These are phyloP conservation scores for Clepsis dumicolana DNA, from an alignment of 2,888 invertebrate species.

Conservation along the genomic window DNA sequence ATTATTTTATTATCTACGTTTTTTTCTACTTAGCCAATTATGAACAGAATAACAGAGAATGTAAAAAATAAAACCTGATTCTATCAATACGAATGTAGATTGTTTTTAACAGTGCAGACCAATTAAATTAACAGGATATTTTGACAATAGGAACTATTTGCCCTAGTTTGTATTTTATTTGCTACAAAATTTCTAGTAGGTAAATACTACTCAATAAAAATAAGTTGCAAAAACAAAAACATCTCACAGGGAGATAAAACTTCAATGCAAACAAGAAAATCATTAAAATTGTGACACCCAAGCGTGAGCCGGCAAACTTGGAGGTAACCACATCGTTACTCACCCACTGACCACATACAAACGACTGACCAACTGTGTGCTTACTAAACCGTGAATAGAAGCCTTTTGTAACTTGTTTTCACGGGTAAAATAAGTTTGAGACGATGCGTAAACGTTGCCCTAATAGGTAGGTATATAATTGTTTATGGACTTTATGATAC, in stretches of 20 bases:
- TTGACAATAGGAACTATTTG: no score
- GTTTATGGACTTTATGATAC: neutral
- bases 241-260: slow-evolving; percentile 2
- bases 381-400: slow-evolving; percentile 22
- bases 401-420: slow-evolving; percentile 31
- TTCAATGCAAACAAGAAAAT: slow-evolving; percentile 49
- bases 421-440: slow-evolving; percentile 24
- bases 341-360: slow-evolving; percentile 51
- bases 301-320: slow-evolving; percentile 64
- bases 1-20: no score
- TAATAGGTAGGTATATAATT: no score
- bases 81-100: no score
- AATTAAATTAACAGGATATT: no score
- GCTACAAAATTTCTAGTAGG: no score
- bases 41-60: no score
- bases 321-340: slow-evolving; percentile 66
- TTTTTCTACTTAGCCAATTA: no score
- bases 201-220: no score
- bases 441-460: neutral
- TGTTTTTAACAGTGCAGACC: no score
- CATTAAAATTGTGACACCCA: slow-evolving; percentile 75
- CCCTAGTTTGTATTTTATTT: no score
- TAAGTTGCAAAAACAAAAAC: neutral
- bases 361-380: slow-evolving; percentile 43
- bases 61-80: no score